Percentiles rank a stretch among this genome's conserved stretches.
phyloP scores from a whole-genome alignment of 2,113 vertebrate genomes.

The Lutjanus erythropterus region DNA sequence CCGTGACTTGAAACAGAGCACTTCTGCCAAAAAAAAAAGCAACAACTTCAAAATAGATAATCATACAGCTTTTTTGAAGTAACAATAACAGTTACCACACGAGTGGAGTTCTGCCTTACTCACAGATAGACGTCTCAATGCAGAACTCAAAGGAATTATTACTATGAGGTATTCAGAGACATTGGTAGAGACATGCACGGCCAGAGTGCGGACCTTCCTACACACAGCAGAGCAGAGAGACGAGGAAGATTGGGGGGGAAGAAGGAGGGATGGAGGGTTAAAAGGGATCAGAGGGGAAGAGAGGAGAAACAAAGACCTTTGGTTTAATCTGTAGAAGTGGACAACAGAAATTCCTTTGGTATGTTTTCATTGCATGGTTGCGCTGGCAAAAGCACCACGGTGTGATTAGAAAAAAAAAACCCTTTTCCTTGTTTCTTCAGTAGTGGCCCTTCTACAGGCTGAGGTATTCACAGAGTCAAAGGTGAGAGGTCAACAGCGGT shows the following conservation, averaged over 20 bases:
- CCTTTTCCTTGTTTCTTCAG: constrained; percentile 93
- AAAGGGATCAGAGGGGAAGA: constrained; percentile 33
- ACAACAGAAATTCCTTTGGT: constrained; percentile 94
- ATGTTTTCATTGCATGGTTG: constrained; percentile 99
- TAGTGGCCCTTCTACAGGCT: constrained; percentile 99
- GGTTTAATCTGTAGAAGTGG: constrained; percentile 96
- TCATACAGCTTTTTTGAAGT: constrained; percentile 91
- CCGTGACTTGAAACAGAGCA: constrained; percentile 88
- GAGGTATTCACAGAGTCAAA: constrained; percentile 99
- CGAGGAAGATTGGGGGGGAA: constrained; percentile 80
- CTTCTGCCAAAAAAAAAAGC: constrained; percentile 80
- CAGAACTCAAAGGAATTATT: constrained; percentile 97
- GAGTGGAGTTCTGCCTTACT: constrained; percentile 94
- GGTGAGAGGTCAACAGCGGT: constrained; percentile 99
- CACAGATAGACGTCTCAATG: constrained; percentile 95
- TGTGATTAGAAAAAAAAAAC: constrained; percentile 84
- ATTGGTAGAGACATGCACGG: constrained; percentile 96
- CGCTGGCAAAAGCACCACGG: constrained; percentile 97
- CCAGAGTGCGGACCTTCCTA: constrained; percentile 88
- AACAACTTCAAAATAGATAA: constrained; percentile 93
- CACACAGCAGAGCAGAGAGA: constrained; percentile 76
- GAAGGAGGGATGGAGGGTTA: constrained; percentile 37
- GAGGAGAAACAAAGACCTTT: constrained; percentile 89
- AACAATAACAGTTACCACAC: constrained; percentile 95
- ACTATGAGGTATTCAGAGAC: constrained; percentile 99